Percentiles rank a stretch among this genome's conserved stretches.
Conservation (phyloP, 2,888 invertebrate genomes). For the Lepidochrysops patricia region DNA sequence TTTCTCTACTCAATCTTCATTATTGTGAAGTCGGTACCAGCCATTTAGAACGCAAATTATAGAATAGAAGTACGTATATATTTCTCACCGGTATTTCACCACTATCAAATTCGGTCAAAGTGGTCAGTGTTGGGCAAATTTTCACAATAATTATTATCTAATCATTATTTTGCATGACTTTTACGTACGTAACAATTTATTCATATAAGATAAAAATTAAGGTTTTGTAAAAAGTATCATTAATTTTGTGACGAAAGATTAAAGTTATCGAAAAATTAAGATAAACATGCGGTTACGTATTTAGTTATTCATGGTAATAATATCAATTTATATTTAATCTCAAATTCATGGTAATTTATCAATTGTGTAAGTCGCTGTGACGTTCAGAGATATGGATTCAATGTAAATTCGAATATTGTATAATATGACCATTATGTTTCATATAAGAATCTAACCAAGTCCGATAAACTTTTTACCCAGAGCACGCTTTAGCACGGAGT, state of each 20-base stretch:
- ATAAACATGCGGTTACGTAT: slow-evolving; percentile 5
- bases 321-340: too few species aligned
- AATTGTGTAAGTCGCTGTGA: slow-evolving; percentile 1
- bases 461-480: neutral
- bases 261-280: neutral
- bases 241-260: neutral
- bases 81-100: too few species aligned
- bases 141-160: too few species aligned
- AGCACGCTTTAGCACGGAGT: neutral
- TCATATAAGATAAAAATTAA: neutral
- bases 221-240: neutral
- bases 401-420: neutral
- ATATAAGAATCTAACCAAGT: too few species aligned
- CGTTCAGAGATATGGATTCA: neutral
- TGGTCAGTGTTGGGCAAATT: too few species aligned
- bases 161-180: too few species aligned
- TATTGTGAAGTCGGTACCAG: too few species aligned
- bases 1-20: too few species aligned
- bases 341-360: slow-evolving; percentile 1
- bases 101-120: too few species aligned
- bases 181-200: neutral
- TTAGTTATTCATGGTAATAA: slow-evolving; percentile 4
- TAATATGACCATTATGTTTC: neutral
- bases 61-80: too few species aligned
- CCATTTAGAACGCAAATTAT: too few species aligned